phyloP scores from a whole-genome alignment of 2,888 invertebrate genomes.

The Melinopterus prodromus region DNA sequence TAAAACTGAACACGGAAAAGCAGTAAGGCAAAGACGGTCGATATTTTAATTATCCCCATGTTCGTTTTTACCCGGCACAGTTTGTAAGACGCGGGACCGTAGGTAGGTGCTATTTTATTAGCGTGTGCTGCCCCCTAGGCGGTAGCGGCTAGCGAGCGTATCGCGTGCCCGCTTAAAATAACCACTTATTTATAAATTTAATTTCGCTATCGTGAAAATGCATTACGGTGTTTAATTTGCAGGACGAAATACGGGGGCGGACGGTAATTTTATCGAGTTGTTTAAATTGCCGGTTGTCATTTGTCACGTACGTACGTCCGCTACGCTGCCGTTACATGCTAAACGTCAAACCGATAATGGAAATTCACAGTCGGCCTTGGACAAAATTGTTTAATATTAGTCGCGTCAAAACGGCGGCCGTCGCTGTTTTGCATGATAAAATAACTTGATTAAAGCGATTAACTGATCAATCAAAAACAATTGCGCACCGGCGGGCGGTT shows the following conservation, averaged over 20 bases:
- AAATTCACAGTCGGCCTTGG: slow-evolving; percentile 10
- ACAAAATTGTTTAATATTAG: neutral
- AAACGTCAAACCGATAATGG: slow-evolving; percentile 17
- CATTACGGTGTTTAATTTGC: neutral
- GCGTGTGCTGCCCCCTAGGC: neutral
- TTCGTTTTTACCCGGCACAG: too few species aligned
- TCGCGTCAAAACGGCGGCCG: too few species aligned
- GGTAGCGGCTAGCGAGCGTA: neutral
- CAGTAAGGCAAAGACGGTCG: too few species aligned
- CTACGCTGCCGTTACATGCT: slow-evolving; percentile 10
- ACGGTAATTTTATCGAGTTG: neutral
- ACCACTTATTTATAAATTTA: slow-evolving; percentile 4
- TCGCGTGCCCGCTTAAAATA: neutral
- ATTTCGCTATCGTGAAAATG: neutral
- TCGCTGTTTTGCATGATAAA: too few species aligned
- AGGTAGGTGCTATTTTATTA: neutral
- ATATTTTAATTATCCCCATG: too few species aligned
- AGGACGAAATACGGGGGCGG: neutral
- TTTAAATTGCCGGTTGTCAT: neutral
- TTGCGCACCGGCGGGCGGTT: too few species aligned
- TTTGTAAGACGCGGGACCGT: too few species aligned
- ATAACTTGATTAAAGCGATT: too few species aligned
- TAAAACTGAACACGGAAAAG: too few species aligned
- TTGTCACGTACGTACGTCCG: slow-evolving; percentile 5
- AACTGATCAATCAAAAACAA: too few species aligned